A percentile compares a stretch with the other conserved stretches of the same genome.
Conservation (phyloP, 2,888 invertebrate species). For the Zygaena filipendulae region DNA sequence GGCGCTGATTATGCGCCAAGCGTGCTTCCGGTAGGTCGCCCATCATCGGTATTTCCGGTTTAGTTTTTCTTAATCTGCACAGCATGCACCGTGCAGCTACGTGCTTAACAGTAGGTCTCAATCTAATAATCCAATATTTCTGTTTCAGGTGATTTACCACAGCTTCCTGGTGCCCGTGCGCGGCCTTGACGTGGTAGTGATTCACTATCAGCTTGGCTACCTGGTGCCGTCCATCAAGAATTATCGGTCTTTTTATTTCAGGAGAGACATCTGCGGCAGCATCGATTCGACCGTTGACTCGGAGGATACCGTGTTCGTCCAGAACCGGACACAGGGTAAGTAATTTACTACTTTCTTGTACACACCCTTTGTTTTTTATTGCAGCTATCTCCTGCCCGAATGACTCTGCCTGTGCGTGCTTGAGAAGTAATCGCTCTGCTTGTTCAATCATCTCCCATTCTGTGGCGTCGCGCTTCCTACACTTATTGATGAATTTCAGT, state of each 20-base stretch:
- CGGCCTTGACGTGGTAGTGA: constrained; percentile 10
- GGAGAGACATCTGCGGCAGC: constrained; percentile 6
- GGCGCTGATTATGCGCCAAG: constrained; percentile 13
- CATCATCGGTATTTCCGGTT: constrained; percentile 12
- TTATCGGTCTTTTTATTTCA: constrained; percentile 13
- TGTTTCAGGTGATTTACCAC: constrained; percentile 14
- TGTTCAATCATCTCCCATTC: neutral
- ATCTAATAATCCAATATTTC: constrained; percentile 8
- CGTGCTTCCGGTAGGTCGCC: constrained; percentile 17
- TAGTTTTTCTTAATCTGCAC: constrained; percentile 8
- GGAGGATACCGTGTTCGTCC: constrained; percentile 11
- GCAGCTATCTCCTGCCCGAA: constrained; percentile 4
- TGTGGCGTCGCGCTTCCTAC: neutral
- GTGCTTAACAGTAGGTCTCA: constrained; percentile 15
- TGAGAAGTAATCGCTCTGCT: constrained; percentile 6
- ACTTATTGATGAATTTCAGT: constrained; percentile 3
- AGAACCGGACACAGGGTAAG: constrained; percentile 14
- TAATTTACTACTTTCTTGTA: constrained; percentile 8
- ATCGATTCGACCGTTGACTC: constrained; percentile 10
- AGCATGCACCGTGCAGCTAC: constrained; percentile 11
- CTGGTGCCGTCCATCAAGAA: constrained; percentile 12
- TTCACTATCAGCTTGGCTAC: constrained; percentile 9
- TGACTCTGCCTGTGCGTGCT: constrained; percentile 6
- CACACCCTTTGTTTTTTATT: neutral
- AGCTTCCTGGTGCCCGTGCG: constrained; percentile 12